Conservation (phyloP, 2,113 vertebrate genomes). For the Chamaea fasciata region DNA sequence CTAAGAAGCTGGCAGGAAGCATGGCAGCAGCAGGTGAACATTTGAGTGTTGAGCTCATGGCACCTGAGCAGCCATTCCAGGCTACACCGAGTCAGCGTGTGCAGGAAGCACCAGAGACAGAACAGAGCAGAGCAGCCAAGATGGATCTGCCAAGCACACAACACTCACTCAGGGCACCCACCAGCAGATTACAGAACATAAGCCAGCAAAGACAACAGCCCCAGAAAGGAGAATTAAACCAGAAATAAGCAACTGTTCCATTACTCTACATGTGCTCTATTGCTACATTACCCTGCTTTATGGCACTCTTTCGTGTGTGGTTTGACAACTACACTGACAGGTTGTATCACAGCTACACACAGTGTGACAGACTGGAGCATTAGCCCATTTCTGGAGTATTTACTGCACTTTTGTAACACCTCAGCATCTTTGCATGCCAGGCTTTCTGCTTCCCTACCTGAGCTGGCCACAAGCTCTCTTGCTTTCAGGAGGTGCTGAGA, state of each 20-base stretch:
- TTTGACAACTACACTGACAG: conserved; percentile 38
- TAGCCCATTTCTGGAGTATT: neutral
- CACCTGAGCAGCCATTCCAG: neutral
- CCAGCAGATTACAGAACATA: conserved; percentile 42
- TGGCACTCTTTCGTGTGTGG: neutral
- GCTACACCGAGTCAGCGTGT: neutral
- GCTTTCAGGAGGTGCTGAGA: neutral
- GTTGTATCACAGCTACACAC: conserved; percentile 1
- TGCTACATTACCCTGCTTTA: neutral
- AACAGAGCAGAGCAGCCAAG: conserved; percentile 9
- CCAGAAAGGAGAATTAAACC: neutral
- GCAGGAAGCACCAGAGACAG: neutral
- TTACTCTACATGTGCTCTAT: conserved; percentile 17
- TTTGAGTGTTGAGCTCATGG: neutral
- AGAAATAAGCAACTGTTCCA: conserved; percentile 43
- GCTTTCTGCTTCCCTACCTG: neutral
- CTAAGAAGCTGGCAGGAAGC: neutral
- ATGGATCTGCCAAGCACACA: conserved; percentile 8
- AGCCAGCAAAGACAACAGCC: conserved; percentile 41
- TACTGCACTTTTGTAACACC: neutral
- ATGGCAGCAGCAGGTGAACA: neutral
- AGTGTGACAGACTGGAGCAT: neutral
- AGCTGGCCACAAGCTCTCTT: neutral
- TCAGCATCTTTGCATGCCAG: neutral
- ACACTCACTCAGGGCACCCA: conserved; percentile 4